Evolutionary conservation across 37 sponge, comb jelly and placozoan species (phyloP), one percentile per base, ranked within the genome.

Genomic region (Chondrilla cf. caribensis): DNA sequence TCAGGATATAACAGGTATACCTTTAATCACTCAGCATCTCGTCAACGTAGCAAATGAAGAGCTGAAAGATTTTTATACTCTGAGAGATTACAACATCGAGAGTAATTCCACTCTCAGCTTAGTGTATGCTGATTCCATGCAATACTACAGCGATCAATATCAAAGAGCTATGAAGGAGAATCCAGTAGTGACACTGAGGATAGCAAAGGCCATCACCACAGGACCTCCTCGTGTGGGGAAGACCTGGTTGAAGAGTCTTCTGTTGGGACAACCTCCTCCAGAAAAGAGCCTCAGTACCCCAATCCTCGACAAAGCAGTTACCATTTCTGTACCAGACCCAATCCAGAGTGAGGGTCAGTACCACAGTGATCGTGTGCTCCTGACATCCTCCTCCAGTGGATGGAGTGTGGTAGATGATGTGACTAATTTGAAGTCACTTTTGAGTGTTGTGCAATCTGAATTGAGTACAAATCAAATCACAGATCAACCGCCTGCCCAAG

Each of bases 1-100:
- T 66, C 91, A 90, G 79, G 91, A 90, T 85, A 90, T 84, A 58
- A 87, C 83, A 54, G 91, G 91, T 35, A 90, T 90, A 54, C 91
- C 91, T 35, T 87, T 87, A 26, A 85, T 84, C 58, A 85, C 87
- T 54, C 91, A 90, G 81, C 84, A 86, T 58, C 85, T 87, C 22
- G 84, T 90, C 68, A 87, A 84, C 78, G 94, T 96, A 32, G 91
- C 91, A 28, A 87, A 87, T 24, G 87, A 87, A 57, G 87, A 90
- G 60, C 82, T 90, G 39, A 86, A 87, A 60, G 87, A 90, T 38
- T 87, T 87, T 4, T 84, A 87, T 37, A 90, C 91, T 24, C 85
- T 90, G 58, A 84, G 84, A 31, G 87, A 90, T 60, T 90, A 87
- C 91, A 90, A 90, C 77, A 87, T 90, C 82, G 87, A 90, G 70